A percentile compares a stretch with the other conserved stretches of the same genome.
Evolutionary conservation across 2,797 vertebrate genomes (phyloP).

Genomic region (Syngnathus acus): DNA sequence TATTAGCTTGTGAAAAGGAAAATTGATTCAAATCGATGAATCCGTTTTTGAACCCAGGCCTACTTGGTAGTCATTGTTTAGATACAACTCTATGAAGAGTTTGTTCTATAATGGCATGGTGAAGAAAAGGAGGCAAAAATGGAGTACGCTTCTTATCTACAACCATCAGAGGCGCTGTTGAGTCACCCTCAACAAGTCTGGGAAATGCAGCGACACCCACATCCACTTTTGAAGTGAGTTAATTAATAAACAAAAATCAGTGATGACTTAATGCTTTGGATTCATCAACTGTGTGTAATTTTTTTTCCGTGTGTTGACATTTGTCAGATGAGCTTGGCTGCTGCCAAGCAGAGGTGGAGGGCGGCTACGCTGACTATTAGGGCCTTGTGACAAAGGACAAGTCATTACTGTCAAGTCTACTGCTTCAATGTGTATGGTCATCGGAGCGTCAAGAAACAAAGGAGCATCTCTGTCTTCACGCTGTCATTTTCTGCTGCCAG

Average conservation of each 20-base stretch:
- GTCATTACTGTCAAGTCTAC: not conserved
- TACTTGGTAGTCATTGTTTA: no score
- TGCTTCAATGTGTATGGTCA: slow-evolving; percentile 8
- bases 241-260: not conserved
- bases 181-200: no score
- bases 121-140: no score
- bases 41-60: no score
- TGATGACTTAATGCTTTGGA: not conserved
- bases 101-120: no score
- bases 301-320: not conserved
- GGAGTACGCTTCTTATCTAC: no score
- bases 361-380: not conserved
- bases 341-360: slow-evolving; percentile 1
- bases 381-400: slow-evolving; percentile 3
- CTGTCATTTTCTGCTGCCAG: slow-evolving; percentile 14
- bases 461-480: slow-evolving; percentile 8
- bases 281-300: not conserved
- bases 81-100: no score
- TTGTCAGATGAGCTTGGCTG: not conserved
- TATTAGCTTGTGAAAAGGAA: no score
- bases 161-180: no score
- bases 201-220: no score
- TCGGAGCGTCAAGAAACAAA: slow-evolving; percentile 15
- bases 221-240: not conserved
- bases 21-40: no score